A percentile compares a stretch with the other conserved stretches of the same genome.
Conservation (phyloP, 2,113 vertebrate species). For the Copsychus sechellarum region DNA sequence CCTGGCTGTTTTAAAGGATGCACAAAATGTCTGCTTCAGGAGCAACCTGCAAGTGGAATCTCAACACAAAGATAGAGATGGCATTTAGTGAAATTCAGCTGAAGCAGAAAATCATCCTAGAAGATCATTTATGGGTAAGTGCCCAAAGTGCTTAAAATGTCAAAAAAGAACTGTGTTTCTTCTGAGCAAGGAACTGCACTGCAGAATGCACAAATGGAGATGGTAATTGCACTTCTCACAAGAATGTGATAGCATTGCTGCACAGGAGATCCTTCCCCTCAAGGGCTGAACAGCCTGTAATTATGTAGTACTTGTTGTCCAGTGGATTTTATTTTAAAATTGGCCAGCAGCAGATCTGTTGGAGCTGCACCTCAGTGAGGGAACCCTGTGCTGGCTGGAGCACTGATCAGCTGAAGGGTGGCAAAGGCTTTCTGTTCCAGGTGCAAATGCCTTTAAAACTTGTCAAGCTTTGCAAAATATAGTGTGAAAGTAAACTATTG, state of each 20-base stretch:
- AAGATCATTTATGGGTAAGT: background rate
- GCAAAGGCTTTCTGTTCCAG: background rate
- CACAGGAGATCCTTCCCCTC: background rate
- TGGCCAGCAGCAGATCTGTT: background rate
- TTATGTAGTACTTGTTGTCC: background rate
- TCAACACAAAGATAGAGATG: background rate
- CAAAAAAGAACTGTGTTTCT: background rate
- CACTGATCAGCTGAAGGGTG: background rate
- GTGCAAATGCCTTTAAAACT: background rate
- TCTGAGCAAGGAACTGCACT: background rate
- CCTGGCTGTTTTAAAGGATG: background rate
- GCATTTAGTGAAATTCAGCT: background rate
- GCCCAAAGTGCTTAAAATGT: background rate
- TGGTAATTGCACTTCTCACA: background rate
- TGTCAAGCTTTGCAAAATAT: background rate
- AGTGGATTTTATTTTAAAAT: background rate
- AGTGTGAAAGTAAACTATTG: background rate
- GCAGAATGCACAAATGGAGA: background rate
- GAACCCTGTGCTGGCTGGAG: background rate
- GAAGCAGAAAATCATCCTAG: background rate
- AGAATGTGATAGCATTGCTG: background rate
- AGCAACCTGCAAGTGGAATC: background rate
- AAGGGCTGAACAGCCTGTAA: background rate
- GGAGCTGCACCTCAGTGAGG: background rate
- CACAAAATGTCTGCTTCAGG: background rate